Evolutionary conservation across 2,113 vertebrate genomes (phyloP), one percentile per base, ranked within the genome.

Genomic region (Neogale vison): DNA sequence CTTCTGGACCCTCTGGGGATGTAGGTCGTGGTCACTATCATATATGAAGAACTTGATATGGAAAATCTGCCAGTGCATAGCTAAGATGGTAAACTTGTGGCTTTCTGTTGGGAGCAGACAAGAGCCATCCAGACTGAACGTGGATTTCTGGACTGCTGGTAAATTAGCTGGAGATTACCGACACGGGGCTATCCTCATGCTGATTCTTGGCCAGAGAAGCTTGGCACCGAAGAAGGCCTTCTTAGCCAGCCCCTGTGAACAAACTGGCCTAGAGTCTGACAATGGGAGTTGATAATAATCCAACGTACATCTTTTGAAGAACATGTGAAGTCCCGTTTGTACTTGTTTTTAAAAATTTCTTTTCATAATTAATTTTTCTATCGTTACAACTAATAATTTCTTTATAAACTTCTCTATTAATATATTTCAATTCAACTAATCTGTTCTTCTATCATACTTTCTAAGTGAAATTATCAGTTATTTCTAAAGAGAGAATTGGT

Each of bases 231-330:
- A 77, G 24, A 85, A 61, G 39, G 3, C 45, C 92, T 45, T 96
- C 69, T 52, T 81, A 88, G 95, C 97, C 93, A 97, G 88, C 29
- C 34, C 69, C 31, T 15, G 12, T 52, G 29, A 96, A 57, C 81
- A 97, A 79, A 79, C 81, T 98, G 90, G 94, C 71, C 77, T 88
- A 69, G 81, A 96, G 65, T 93, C 84, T 90, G 76, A 94, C 63
- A 88, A 1, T 71, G 71, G 31, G 63, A 96, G 29, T 77, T 97
- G 94, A 81, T 17, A 72, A 2, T 65, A 52, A 84, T 84, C 50
- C 80, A 95, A 92, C 6, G 14, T 4, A 4, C 11, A 34, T 90
- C 69, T 88, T 93, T 95, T 76, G 36, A 85, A 90, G 24, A 87
- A 55, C 4, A 2, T 45, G 4, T 87, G 6, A 90, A 90, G 74